Evolutionary conservation across 2,113 vertebrate species (phyloP).

Genomic region (Rhea americana): DNA sequence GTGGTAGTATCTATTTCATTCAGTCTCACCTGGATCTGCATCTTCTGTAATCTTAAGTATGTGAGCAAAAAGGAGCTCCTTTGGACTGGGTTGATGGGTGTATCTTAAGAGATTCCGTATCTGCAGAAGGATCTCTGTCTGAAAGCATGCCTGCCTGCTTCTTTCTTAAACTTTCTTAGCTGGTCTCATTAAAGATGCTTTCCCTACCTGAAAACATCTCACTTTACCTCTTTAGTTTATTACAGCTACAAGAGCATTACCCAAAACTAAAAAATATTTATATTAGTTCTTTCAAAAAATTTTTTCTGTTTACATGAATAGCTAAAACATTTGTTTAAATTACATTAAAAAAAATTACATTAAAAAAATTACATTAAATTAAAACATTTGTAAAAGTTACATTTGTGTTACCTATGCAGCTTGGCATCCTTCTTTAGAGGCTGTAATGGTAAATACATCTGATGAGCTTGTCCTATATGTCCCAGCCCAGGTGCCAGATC

Average conservation of each 20-base stretch:
- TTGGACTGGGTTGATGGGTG: background rate
- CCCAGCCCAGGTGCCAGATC: background rate
- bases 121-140: background rate
- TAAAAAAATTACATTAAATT: no score
- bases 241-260: background rate
- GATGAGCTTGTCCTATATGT: background rate
- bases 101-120: background rate
- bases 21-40: no score
- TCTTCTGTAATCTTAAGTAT: no score
- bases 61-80: background rate
- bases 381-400: no score
- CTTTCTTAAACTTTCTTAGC: background rate
- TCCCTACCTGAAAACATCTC: background rate
- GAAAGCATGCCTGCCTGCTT: background rate
- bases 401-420: background rate
- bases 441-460: accelerated
- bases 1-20: no score
- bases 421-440: background rate
- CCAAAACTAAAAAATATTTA: background rate
- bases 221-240: background rate
- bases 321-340: background rate
- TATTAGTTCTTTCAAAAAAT: background rate
- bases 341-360: no score
- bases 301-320: background rate
- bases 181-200: background rate